These are phyloP conservation scores for Papilio xuthus DNA, from an alignment of 1,140 invertebrate genomes.

Conservation along the genomic window DNA sequence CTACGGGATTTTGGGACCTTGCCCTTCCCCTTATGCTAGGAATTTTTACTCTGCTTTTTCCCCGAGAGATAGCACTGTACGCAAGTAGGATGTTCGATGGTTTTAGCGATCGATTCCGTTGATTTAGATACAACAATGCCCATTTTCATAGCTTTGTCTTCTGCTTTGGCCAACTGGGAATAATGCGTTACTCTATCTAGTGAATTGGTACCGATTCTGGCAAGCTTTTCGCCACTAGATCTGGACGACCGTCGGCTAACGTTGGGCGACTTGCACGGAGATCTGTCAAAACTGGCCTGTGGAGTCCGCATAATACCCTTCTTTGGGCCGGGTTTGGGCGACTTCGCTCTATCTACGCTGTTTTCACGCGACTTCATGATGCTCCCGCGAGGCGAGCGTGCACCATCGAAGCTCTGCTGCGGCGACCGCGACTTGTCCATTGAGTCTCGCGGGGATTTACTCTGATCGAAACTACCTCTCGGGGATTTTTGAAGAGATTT, in stretches of 20 bases:
- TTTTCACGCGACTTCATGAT: constrained; percentile 77
- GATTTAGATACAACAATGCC: constrained; percentile 80
- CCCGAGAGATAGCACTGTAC: constrained; percentile 84
- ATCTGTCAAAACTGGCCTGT: constrained; percentile 77
- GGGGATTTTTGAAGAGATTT: constrained; percentile 74
- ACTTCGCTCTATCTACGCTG: constrained; percentile 71
- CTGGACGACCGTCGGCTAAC: constrained; percentile 73
- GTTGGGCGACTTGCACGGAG: constrained; percentile 77
- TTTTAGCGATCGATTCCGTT: constrained; percentile 79
- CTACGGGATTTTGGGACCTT: constrained; percentile 80
- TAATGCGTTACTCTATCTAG: constrained; percentile 78
- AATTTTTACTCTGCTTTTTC: constrained; percentile 82
- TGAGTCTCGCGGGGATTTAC: constrained; percentile 70
- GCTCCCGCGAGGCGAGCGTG: constrained; percentile 71
- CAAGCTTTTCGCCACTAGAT: constrained; percentile 76
- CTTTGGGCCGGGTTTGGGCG: constrained; percentile 77
- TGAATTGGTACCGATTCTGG: constrained; percentile 78
- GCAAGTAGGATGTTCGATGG: constrained; percentile 85
- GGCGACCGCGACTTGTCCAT: constrained; percentile 74
- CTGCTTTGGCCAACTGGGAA: constrained; percentile 77
- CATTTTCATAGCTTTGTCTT: constrained; percentile 80
- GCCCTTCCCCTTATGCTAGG: constrained; percentile 83
- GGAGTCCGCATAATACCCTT: constrained; percentile 80
- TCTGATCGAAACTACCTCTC: constrained; percentile 73
- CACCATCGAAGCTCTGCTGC: constrained; percentile 77